Evolutionary conservation across 2,797 vertebrate species (phyloP), one percentile per base, ranked within the genome.

Genomic region (Anguilla megastoma): DNA sequence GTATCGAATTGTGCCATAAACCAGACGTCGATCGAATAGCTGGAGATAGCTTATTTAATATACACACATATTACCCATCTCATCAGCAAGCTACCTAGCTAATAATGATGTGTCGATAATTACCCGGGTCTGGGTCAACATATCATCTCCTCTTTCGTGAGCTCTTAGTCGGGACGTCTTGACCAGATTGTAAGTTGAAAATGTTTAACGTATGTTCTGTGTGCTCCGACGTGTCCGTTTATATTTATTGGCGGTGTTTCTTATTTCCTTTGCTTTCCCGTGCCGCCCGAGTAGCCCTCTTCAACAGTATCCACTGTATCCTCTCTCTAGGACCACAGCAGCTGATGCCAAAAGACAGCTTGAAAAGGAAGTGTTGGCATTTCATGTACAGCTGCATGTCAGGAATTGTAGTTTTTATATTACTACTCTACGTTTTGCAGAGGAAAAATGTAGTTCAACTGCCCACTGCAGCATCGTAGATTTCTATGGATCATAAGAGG

Each of bases 111-210:
- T 33, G 63, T 71, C 50, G 83, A 58, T 85, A 86, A 60, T 88
- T 88, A 88, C 88, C 88, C 85, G 84, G 74, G 84, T 86, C 85
- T 83, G 88, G 88, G 85, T 88, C 88, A 88, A 88, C 88, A 88
- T 88, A 88, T 88, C 88, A 88, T 88, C 87, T 88, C 87, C 84
- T 88, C 87, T 88, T 76, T 85, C 69, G 84, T 85, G 83, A 63
- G 69, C 87, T 85, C 87, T 88, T 88, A 41, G 50, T 85, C 69
- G 84, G 84, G 84, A 88, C 84, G 69, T 88, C 84, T 66, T 88
- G 66, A 33, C 52, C 66, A 33, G 66, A n/a, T 56, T 41, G 66
- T 74, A 14, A 21, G 33, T 12, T 85, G 63, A 54, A 88, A 85
- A 83, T 27, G n/a, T 30, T 56, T 14, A 41, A 14, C 30, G 50